phyloP scores from a whole-genome alignment of 2,113 vertebrate species.

The Charina bottae region DNA sequence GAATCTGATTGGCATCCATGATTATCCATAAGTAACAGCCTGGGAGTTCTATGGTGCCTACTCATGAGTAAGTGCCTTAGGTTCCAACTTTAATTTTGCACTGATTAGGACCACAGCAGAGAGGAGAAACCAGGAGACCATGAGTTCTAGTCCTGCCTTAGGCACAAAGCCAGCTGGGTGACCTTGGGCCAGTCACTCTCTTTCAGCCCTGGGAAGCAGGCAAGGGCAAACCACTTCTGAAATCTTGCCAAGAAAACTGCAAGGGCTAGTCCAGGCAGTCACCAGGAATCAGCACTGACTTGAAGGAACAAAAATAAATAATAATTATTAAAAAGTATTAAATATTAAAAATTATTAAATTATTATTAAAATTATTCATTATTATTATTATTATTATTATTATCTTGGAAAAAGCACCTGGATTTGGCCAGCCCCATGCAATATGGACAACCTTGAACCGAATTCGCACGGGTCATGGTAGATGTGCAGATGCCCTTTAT shows the following conservation, averaged over 20 bases:
- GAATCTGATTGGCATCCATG: neutral
- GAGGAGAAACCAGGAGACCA: neutral
- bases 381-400: too few species aligned
- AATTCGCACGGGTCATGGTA: too few species aligned
- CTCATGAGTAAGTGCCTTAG: neutral
- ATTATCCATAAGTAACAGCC: neutral
- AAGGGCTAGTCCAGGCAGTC: neutral
- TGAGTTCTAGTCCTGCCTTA: neutral
- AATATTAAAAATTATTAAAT: too few species aligned
- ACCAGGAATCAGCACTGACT: neutral
- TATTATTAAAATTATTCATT: too few species aligned
- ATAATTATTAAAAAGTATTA: too few species aligned
- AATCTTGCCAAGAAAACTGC: neutral
- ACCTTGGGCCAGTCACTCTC: neutral
- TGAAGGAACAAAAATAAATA: neutral
- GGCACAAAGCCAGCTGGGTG: neutral
- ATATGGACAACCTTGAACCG: too few species aligned
- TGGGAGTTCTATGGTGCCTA: neutral
- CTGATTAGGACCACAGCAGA: neutral
- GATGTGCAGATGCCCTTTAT: too few species aligned
- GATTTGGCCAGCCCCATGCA: too few species aligned
- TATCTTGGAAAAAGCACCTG: too few species aligned
- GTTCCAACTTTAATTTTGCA: neutral
- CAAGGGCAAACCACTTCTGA: neutral
- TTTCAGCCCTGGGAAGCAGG: neutral